Conservation (phyloP, 2,797 vertebrate genomes). For the Aulostomus chinensis region DNA sequence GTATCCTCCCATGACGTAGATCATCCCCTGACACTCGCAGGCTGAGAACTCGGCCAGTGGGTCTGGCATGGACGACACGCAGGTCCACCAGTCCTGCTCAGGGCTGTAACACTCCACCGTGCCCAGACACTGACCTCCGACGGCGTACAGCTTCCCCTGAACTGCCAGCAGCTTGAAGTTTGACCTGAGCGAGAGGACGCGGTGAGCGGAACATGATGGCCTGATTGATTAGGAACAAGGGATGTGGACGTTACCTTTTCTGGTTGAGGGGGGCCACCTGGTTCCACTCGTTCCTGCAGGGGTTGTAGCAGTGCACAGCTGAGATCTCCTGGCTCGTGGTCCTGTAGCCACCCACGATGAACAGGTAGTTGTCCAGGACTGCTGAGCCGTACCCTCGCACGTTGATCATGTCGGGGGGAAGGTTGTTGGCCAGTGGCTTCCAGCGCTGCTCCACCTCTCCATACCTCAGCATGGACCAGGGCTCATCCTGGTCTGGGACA, state of each 20-base stretch:
- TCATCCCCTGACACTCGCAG: slow-evolving; percentile 92
- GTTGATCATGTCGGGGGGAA: slow-evolving; percentile 88
- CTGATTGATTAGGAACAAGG: too few species aligned
- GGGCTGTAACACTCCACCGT: slow-evolving; percentile 94
- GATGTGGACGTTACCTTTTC: slow-evolving; percentile 83
- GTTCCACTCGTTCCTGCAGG: slow-evolving; percentile 90
- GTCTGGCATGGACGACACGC: slow-evolving; percentile 90
- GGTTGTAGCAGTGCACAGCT: slow-evolving; percentile 92
- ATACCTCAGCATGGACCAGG: slow-evolving; percentile 89
- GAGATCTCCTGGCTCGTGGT: slow-evolving; percentile 93
- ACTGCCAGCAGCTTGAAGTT: slow-evolving; percentile 95
- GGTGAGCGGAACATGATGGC: too few species aligned
- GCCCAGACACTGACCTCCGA: slow-evolving; percentile 91
- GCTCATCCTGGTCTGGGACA: slow-evolving; percentile 79
- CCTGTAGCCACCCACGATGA: slow-evolving; percentile 91
- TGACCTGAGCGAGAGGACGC: slow-evolving; percentile 76
- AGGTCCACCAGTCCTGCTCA: slow-evolving; percentile 93
- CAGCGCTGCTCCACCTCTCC: slow-evolving; percentile 86
- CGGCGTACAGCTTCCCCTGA: slow-evolving; percentile 89
- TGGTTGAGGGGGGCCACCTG: slow-evolving; percentile 93
- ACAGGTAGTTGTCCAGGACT: slow-evolving; percentile 93
- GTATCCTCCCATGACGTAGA: slow-evolving; percentile 96
- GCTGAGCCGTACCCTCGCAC: slow-evolving; percentile 90
- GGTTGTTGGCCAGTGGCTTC: slow-evolving; percentile 86
- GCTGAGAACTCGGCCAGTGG: slow-evolving; percentile 95